Conservation (phyloP, 2,113 vertebrate species). For the Crypturellus undulatus region DNA sequence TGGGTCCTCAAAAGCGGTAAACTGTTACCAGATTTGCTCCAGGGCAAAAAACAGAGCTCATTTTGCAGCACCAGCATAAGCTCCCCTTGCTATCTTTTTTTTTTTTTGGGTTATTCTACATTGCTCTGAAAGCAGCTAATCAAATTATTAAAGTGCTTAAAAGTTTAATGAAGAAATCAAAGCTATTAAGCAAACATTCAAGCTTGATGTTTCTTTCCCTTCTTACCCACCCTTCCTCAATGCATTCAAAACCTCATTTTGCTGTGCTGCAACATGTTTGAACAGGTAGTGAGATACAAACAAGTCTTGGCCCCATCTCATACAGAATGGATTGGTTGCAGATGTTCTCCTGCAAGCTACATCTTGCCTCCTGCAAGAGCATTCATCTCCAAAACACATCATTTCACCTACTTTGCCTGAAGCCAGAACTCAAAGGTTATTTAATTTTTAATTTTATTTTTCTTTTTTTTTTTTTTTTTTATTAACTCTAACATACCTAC, state of each 20-base stretch:
- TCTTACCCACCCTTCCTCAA: conserved; percentile 77
- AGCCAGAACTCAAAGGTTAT: conserved; percentile 83
- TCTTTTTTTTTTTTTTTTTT: conserved; percentile 11
- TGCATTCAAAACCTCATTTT: conserved; percentile 83
- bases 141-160: conserved; percentile 42
- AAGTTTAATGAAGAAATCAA: conserved; percentile 65
- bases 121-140: conserved; percentile 29
- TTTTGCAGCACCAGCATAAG: not conserved
- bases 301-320: conserved; percentile 94
- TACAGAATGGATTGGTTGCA: conserved; percentile 92
- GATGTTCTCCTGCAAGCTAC: conserved; percentile 94
- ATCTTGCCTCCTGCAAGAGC: conserved; percentile 94
- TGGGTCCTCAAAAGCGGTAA: not conserved
- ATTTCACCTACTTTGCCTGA: conserved; percentile 84
- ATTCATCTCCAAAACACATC: conserved; percentile 90
- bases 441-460: conserved; percentile 44
- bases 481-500: conserved; percentile 70
- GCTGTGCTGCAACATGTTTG: conserved; percentile 83
- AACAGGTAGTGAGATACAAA: conserved; percentile 92
- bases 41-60: not conserved
- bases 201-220: conserved; percentile 64
- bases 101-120: not conserved
- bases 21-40: not conserved
- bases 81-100: too few relatives aligned
- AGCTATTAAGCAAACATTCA: conserved; percentile 60